These are phyloP conservation scores for Alsophila aescularia DNA, from an alignment of 2,888 invertebrate genomes.

Conservation along the genomic window DNA sequence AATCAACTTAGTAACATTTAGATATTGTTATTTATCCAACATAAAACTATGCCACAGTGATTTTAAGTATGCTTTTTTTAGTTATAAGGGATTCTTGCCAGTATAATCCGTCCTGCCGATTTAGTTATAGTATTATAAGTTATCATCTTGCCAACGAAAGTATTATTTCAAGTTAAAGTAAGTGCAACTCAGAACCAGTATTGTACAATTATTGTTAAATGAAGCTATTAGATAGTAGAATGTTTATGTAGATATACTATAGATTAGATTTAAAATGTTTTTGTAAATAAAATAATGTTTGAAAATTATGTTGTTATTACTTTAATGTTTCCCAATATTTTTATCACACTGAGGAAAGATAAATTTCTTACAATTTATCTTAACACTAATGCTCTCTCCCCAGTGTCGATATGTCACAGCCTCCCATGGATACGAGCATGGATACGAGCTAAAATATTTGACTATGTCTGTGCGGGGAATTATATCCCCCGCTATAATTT, in stretches of 20 bases:
- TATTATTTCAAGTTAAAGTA: conserved; percentile 56
- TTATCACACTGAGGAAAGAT: neutral
- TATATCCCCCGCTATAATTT: too few relatives aligned
- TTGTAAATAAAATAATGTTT: conserved; percentile 43
- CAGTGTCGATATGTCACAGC: too few relatives aligned
- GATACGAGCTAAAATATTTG: too few relatives aligned
- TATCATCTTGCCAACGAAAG: conserved; percentile 75
- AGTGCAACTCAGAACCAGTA: conserved; percentile 39
- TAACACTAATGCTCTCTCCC: too few relatives aligned
- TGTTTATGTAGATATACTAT: conserved; percentile 38
- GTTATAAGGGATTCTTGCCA: conserved; percentile 52
- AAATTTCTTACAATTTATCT: too few relatives aligned
- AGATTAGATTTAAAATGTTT: conserved; percentile 32
- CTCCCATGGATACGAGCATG: too few relatives aligned
- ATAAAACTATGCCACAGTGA: too few relatives aligned
- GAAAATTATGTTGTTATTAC: conserved; percentile 3
- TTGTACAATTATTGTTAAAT: conserved; percentile 48
- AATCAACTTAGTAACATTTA: too few relatives aligned
- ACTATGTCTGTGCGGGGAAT: too few relatives aligned
- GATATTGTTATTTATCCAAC: too few relatives aligned
- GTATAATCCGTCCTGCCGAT: conserved; percentile 76
- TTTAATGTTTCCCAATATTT: neutral
- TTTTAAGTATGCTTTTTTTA: conserved; percentile 34
- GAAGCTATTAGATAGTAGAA: conserved; percentile 43
- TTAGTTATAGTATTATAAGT: conserved; percentile 25